phyloP scores from a whole-genome alignment of 2,888 invertebrate species.

The Oscheius onirici region DNA sequence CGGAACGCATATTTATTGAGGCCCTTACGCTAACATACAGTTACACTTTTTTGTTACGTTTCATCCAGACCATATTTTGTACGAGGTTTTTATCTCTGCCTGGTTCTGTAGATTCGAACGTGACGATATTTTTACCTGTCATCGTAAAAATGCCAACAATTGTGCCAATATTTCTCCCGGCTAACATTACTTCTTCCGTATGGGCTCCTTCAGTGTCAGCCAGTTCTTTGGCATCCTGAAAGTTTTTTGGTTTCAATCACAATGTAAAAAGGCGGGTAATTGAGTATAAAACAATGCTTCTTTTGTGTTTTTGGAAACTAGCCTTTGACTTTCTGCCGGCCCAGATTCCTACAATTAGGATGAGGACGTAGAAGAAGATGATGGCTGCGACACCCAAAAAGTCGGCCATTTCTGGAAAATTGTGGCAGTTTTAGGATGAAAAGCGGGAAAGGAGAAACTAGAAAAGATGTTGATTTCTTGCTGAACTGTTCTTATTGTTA shows the following conservation, averaged over 20 bases:
- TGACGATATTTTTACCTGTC: too few species aligned
- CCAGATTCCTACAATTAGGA: conserved; percentile 95
- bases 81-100: too few species aligned
- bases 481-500: too few species aligned
- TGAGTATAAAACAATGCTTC: too few species aligned
- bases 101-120: too few species aligned
- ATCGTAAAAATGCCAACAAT: conserved; percentile 98
- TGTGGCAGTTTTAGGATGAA: not conserved
- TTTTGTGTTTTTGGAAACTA: not conserved
- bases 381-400: conserved; percentile 86
- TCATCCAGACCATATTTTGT: too few species aligned
- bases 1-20: too few species aligned
- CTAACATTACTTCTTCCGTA: conserved; percentile 95
- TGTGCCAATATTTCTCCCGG: conserved; percentile 91
- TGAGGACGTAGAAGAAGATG: conserved; percentile 92
- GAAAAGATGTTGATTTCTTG: too few species aligned
- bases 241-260: not conserved
- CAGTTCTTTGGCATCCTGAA: conserved; percentile 43
- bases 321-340: conserved; percentile 87
- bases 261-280: too few species aligned
- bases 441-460: not conserved
- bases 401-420: conserved; percentile 32
- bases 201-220: conserved; percentile 77
- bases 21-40: too few species aligned
- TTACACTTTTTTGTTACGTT: too few species aligned